These are phyloP conservation scores for Orthosia incerta DNA, from an alignment of 2,888 invertebrate genomes.

Conservation along the genomic window DNA sequence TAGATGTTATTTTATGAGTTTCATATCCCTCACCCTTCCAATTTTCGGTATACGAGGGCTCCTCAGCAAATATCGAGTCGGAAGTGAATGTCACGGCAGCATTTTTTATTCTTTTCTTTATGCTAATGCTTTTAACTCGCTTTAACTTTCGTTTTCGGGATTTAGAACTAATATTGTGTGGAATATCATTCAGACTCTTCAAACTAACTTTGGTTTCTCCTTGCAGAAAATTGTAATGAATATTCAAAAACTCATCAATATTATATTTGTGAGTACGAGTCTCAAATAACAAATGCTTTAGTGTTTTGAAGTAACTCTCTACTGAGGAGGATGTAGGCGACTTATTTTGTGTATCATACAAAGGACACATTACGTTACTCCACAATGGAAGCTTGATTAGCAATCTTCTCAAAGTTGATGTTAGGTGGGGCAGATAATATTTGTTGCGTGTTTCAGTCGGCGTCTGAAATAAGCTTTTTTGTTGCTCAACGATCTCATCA, in stretches of 20 bases:
- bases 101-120: conserved; percentile 43
- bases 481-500: conserved; percentile 37
- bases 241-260: conserved; percentile 42
- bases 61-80: conserved; percentile 43
- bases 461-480: conserved; percentile 39
- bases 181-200: conserved; percentile 34
- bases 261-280: conserved; percentile 37
- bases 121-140: conserved; percentile 36
- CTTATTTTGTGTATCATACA: conserved; percentile 41
- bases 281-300: conserved; percentile 40
- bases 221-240: conserved; percentile 42
- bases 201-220: conserved; percentile 41
- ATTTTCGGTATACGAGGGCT: conserved; percentile 46
- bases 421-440: conserved; percentile 42
- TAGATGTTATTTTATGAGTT: conserved; percentile 39
- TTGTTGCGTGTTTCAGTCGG: conserved; percentile 35
- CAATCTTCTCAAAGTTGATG: conserved; percentile 38
- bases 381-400: conserved; percentile 43
- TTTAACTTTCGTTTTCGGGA: conserved; percentile 42
- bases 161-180: conserved; percentile 42
- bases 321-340: conserved; percentile 42
- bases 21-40: conserved; percentile 44
- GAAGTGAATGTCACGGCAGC: conserved; percentile 38
- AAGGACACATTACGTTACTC: conserved; percentile 43
- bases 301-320: conserved; percentile 44